Percentiles rank a stretch among this genome's conserved stretches.
phyloP scores from a whole-genome alignment of 2,888 invertebrate genomes.

The Drosophila kanekoi region DNA sequence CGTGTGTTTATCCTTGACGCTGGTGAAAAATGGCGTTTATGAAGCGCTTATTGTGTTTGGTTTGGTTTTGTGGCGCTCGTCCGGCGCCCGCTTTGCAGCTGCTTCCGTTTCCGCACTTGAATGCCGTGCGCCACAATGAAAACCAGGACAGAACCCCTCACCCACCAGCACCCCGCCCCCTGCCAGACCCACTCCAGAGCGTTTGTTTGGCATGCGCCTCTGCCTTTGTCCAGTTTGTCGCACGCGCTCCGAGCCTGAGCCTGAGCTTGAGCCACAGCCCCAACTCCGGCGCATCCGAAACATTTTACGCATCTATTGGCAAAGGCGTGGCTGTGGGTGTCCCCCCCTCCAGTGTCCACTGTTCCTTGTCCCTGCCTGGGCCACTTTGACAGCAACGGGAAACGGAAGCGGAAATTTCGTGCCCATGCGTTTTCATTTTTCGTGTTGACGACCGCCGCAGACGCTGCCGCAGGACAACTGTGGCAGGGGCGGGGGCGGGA shows the following conservation, averaged over 20 bases:
- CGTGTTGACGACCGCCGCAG: conserved; percentile 65
- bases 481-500: background rate
- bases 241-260: conserved; percentile 34
- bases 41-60: conserved; percentile 80
- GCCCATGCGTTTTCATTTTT: conserved; percentile 81
- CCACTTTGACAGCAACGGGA: conserved; percentile 75
- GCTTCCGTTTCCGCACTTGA: conserved; percentile 79
- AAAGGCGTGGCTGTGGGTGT: conserved; percentile 33
- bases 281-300: conserved; percentile 58
- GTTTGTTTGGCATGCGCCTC: conserved; percentile 61
- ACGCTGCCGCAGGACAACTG: conserved; percentile 5
- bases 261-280: background rate
- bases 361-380: conserved; percentile 6
- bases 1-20: conserved; percentile 70
- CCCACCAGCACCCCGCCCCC: background rate
- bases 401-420: conserved; percentile 79
- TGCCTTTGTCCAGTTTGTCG: conserved; percentile 72
- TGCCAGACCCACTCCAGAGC: conserved; percentile 1
- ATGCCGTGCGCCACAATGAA: conserved; percentile 77
- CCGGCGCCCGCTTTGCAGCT: conserved; percentile 46
- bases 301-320: conserved; percentile 70
- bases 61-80: conserved; percentile 56
- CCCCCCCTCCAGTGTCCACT: background rate
- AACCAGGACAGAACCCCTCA: conserved; percentile 2
- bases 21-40: conserved; percentile 79